phyloP scores from a whole-genome alignment of 2,113 vertebrate genomes.

The Lepus timidus region DNA sequence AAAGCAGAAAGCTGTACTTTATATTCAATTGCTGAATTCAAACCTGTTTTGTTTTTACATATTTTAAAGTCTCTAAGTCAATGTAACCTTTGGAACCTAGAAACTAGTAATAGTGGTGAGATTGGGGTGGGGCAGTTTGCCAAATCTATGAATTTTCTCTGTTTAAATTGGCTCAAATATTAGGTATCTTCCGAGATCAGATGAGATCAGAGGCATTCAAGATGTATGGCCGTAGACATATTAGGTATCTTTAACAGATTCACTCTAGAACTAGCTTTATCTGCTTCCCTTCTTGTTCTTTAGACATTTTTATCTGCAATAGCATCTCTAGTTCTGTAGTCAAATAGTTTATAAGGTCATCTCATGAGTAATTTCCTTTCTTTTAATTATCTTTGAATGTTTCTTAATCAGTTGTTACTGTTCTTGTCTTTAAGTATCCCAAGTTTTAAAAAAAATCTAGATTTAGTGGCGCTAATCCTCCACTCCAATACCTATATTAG shows the following conservation, averaged over 20 bases:
- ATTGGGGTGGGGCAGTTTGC: neutral
- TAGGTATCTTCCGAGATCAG: neutral
- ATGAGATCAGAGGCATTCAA: too few relatives aligned
- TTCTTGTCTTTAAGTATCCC: slow-evolving; percentile 27
- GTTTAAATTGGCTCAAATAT: neutral
- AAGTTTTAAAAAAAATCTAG: slow-evolving; percentile 22
- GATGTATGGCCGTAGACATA: too few relatives aligned
- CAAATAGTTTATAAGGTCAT: neutral
- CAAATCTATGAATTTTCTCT: slow-evolving; percentile 15
- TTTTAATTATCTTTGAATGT: slow-evolving; percentile 40
- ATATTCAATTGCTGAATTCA: slow-evolving; percentile 31
- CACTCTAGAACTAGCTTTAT: neutral
- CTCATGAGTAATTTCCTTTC: slow-evolving; percentile 36
- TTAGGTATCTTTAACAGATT: too few relatives aligned
- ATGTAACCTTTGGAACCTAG: slow-evolving; percentile 24
- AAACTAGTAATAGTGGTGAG: neutral
- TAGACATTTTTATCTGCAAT: neutral
- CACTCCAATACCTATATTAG: neutral
- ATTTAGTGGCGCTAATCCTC: neutral
- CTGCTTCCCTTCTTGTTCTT: neutral
- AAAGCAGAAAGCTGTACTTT: neutral
- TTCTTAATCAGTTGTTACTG: neutral
- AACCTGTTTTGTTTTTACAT: slow-evolving; percentile 6
- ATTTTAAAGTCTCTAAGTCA: slow-evolving; percentile 44
- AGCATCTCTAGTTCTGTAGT: neutral